phyloP scores from a whole-genome alignment of 2,888 invertebrate genomes.

The Antitype chi region DNA sequence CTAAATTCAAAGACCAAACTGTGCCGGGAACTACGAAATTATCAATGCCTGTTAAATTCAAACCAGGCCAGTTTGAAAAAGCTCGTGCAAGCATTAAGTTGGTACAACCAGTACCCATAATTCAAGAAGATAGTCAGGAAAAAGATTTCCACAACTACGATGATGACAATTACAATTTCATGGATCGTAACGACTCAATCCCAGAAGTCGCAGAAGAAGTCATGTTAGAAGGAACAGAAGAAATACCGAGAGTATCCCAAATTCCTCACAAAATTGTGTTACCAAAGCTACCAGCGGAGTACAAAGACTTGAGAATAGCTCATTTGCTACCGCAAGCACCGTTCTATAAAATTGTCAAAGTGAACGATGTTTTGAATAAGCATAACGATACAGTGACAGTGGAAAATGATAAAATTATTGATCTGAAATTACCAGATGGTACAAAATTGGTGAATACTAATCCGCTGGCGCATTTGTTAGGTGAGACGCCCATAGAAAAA shows the following conservation, averaged over 20 bases:
- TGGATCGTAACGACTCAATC: constrained; percentile 67
- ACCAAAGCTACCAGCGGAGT: constrained; percentile 74
- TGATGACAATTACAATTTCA: constrained; percentile 48
- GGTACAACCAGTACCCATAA: constrained; percentile 52
- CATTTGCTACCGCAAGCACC: constrained; percentile 82
- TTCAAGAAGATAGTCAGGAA: constrained; percentile 44
- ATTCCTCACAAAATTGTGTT: constrained; percentile 73
- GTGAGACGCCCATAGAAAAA: constrained; percentile 70
- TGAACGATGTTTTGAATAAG: constrained; percentile 71
- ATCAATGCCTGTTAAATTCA: constrained; percentile 78
- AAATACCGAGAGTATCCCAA: constrained; percentile 54
- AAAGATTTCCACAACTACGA: constrained; percentile 35
- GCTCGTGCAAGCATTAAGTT: constrained; percentile 71
- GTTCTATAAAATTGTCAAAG: constrained; percentile 83
- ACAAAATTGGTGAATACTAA: constrained; percentile 81
- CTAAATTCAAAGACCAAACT: constrained; percentile 69
- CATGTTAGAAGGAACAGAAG: constrained; percentile 76
- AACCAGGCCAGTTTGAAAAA: constrained; percentile 60
- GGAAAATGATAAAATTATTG: background rate
- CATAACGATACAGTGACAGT: background rate
- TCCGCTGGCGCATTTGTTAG: constrained; percentile 82
- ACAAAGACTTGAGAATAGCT: constrained; percentile 77
- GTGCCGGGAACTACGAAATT: constrained; percentile 54
- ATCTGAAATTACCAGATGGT: constrained; percentile 76
- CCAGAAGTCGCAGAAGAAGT: constrained; percentile 85